Evolutionary conservation across 2,888 invertebrate genomes (phyloP).

Genomic region (Notodonta dromedarius): DNA sequence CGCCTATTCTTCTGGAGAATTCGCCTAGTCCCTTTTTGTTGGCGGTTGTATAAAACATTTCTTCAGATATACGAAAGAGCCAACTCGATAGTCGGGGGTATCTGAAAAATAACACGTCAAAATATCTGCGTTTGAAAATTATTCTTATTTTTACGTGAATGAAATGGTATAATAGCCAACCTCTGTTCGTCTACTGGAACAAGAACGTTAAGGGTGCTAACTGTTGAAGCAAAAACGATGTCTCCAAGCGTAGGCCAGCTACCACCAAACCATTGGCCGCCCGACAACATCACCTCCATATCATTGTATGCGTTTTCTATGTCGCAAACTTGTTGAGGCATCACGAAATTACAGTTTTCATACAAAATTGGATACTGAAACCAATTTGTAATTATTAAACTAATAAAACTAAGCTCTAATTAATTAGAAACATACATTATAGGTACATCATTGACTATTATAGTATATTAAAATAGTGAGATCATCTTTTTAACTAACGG

Average conservation of each 20-base stretch:
- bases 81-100: conserved; percentile 58
- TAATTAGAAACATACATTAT: no score
- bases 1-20: conserved; percentile 68
- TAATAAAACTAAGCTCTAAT: background rate
- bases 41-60: conserved; percentile 59
- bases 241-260: conserved; percentile 57
- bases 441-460: no score
- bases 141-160: background rate
- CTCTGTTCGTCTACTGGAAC: conserved; percentile 58
- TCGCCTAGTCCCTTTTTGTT: conserved; percentile 65
- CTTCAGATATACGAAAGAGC: conserved; percentile 58
- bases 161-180: conserved; percentile 32
- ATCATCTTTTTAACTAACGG: conserved; percentile 45
- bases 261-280: conserved; percentile 55
- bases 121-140: background rate
- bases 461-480: no score
- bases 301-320: conserved; percentile 59
- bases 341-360: conserved; percentile 57
- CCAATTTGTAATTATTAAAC: background rate
- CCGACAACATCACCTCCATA: conserved; percentile 54
- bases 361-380: conserved; percentile 66
- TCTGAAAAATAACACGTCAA: conserved; percentile 36
- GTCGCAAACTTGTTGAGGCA: conserved; percentile 58
- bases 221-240: conserved; percentile 57
- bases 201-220: conserved; percentile 61